A percentile compares a stretch with the other conserved stretches of the same genome.
These are phyloP conservation scores for Drosophila pectinifera DNA, from an alignment of 1,140 invertebrate genomes.

Conservation along the genomic window DNA sequence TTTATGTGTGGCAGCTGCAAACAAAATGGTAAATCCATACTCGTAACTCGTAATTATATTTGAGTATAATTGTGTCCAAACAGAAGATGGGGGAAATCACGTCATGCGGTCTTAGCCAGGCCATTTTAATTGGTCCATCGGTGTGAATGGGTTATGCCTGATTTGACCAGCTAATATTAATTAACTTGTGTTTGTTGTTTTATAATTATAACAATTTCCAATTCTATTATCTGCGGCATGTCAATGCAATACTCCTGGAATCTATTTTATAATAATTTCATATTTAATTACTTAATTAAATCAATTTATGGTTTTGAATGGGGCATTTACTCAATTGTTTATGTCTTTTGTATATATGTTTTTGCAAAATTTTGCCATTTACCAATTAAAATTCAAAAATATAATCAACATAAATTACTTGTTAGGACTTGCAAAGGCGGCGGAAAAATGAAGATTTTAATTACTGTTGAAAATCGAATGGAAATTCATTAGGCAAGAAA, in stretches of 20 bases:
- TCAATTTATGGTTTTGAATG: constrained; percentile 33
- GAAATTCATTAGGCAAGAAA: neutral
- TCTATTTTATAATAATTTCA: constrained; percentile 16
- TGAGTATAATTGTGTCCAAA: constrained; percentile 55
- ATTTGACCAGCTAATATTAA: constrained; percentile 27
- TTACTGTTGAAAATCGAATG: neutral
- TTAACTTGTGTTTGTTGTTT: constrained; percentile 36
- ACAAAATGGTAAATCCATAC: constrained; percentile 19
- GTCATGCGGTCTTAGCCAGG: constrained; percentile 15
- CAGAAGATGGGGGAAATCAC: constrained; percentile 29
- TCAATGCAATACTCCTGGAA: constrained; percentile 34
- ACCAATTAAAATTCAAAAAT: constrained; percentile 41
- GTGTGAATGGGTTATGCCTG: constrained; percentile 33
- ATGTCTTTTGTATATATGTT: constrained; percentile 1
- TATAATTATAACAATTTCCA: constrained; percentile 45
- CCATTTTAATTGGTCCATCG: constrained; percentile 57
- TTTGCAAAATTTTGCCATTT: constrained; percentile 7
- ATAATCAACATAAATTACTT: constrained; percentile 2
- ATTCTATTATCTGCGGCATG: constrained; percentile 39
- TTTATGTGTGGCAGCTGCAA: constrained; percentile 1
- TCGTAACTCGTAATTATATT: constrained; percentile 45
- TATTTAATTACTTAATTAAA: constrained; percentile 49
- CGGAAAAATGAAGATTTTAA: neutral
- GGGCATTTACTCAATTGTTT: constrained; percentile 7
- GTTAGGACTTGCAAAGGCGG: neutral